phyloP scores from a whole-genome alignment of 2,113 vertebrate genomes.

The Corythoichthys haematopterus region DNA sequence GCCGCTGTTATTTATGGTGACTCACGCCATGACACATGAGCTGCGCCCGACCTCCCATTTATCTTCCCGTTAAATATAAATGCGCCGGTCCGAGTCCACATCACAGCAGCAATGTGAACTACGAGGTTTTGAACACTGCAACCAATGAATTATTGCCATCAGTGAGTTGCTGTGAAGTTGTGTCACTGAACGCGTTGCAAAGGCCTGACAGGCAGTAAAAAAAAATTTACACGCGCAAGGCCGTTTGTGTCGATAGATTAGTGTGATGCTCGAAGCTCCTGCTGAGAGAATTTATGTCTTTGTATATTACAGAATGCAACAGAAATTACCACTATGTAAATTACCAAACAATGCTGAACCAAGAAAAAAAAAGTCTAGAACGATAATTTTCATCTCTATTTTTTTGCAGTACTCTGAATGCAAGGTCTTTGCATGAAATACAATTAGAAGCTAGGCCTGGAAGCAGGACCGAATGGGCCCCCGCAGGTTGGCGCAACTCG shows the following conservation, averaged over 20 bases:
- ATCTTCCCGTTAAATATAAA: constrained; percentile 70
- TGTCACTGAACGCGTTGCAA: constrained; percentile 16
- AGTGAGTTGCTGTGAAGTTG: constrained; percentile 55
- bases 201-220: constrained; percentile 45
- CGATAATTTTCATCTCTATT: constrained; percentile 53
- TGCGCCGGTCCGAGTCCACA: constrained; percentile 54
- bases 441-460: no score
- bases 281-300: constrained; percentile 34
- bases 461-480: no score
- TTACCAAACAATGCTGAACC: constrained; percentile 21
- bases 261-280: constrained; percentile 27
- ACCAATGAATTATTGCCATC: constrained; percentile 49
- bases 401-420: constrained; percentile 38
- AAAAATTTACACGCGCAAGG: constrained; percentile 43
- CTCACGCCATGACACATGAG: constrained; percentile 57
- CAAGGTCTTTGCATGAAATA: constrained; percentile 38
- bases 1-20: constrained; percentile 65
- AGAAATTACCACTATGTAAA: constrained; percentile 20
- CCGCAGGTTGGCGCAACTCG: no score
- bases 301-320: constrained; percentile 26
- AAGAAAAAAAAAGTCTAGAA: background rate
- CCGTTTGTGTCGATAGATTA: constrained; percentile 46
- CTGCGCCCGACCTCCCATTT: constrained; percentile 59
- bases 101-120: constrained; percentile 62
- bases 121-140: constrained; percentile 58